Conservation (phyloP, 2,888 invertebrate species). For the Scaptomyza tumidula region DNA sequence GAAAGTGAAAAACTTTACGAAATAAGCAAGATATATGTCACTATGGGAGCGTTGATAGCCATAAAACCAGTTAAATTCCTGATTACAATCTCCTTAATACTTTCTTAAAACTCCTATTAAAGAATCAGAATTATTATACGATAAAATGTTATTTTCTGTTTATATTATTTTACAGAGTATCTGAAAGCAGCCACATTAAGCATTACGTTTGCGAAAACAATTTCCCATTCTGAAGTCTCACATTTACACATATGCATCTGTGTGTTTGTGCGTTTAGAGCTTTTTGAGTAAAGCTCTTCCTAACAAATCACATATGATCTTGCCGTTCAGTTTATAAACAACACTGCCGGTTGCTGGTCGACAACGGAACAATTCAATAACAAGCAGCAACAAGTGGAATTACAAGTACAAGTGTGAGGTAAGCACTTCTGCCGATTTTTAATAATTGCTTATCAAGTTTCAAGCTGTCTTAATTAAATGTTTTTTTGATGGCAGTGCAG, state of each 20-base stretch:
- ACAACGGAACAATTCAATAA: not conserved
- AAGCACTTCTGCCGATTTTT: constrained; percentile 31
- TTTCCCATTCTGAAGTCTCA: constrained; percentile 16
- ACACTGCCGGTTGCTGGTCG: constrained; percentile 53
- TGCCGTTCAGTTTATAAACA: constrained; percentile 65
- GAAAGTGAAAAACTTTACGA: no score
- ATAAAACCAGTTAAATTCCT: no score
- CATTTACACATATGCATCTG: not conserved
- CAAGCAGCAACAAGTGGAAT: constrained; percentile 5
- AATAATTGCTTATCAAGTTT: constrained; percentile 59
- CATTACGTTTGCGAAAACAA: not conserved
- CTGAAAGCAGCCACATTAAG: not conserved
- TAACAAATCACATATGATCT: constrained; percentile 58
- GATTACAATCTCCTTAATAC: no score
- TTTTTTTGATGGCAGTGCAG: constrained; percentile 45
- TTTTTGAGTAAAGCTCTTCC: constrained; percentile 51
- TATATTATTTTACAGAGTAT: constrained; percentile 1
- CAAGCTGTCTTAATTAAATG: constrained; percentile 45
- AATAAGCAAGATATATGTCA: no score
- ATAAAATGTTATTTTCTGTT: no score
- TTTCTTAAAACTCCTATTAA: no score
- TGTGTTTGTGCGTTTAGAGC: constrained; percentile 29
- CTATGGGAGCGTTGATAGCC: no score
- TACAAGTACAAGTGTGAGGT: constrained; percentile 28
- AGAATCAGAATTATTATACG: no score